phyloP scores from a whole-genome alignment of 1,140 invertebrate genomes.

The Bombus pyrosoma region DNA sequence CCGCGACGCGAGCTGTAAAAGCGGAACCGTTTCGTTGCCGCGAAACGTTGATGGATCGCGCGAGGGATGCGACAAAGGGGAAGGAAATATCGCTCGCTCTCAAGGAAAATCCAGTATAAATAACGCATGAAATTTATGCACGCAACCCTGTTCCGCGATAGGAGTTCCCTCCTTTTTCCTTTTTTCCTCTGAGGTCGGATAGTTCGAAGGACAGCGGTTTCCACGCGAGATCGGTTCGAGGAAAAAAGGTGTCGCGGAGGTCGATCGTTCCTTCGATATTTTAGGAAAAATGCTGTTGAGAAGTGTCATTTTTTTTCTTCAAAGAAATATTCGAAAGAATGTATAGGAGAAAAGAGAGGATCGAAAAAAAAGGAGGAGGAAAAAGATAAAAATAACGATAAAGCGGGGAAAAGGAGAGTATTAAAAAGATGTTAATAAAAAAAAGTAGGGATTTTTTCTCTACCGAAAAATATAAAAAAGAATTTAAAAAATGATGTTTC shows the following conservation, averaged over 20 bases:
- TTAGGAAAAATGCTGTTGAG: no score
- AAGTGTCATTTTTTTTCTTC: not conserved
- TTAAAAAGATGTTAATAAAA: not conserved
- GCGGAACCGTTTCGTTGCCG: no score
- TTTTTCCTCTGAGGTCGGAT: not conserved
- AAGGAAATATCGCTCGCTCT: slow-evolving; percentile 1
- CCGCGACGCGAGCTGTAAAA: not conserved
- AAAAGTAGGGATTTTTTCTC: not conserved
- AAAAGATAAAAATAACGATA: not conserved
- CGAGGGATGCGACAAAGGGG: not conserved
- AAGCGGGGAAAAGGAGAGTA: not conserved
- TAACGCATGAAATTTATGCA: slow-evolving; percentile 31
- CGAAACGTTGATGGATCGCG: not conserved
- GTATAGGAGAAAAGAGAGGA: not conserved
- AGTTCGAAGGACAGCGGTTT: not conserved
- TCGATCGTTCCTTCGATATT: not conserved
- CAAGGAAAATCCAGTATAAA: slow-evolving; percentile 45
- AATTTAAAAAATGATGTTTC: not conserved
- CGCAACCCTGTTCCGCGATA: slow-evolving; percentile 18
- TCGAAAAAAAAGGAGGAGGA: not conserved
- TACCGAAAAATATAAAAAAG: not conserved
- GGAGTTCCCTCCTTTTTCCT: not conserved
- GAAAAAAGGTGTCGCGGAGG: not conserved
- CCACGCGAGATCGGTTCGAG: not conserved
- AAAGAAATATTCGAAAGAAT: not conserved